Base-by-base conservation (phyloP, 37 sponge, comb jelly and placozoan species). In the Cladorhizidae sp. region DNA sequence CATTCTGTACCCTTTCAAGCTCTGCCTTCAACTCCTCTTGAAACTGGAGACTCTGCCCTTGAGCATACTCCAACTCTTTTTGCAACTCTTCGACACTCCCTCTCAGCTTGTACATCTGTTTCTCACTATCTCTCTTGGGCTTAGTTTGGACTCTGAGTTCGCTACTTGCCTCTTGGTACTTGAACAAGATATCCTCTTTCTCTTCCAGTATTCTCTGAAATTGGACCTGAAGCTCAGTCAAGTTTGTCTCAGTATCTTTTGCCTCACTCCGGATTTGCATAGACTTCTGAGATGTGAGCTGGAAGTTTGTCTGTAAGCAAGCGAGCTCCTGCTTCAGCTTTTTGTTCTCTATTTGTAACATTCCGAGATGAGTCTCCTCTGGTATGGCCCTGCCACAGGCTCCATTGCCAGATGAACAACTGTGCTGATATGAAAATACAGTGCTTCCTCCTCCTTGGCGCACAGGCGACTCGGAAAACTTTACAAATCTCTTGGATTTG, bases 221-320 rank as follows among this genome's bases (percentile, higher is more conserved):
- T 18, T 36, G 35, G 18, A 39, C 38, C 55, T 88, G 83, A 26
- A 88, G 71, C 32, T 82, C 78, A 0, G 63, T 6, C 57, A 82
- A 36, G 28, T 65, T 15, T n/a, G 57, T 28, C 57, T 88, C 83
- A 29, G 25, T 49, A 35, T 83, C 83, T 39, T 77, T 88, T 36
- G 32, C 21, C 50, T 88, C 83, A 40, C 77, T 77, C 40, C 83
- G 82, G 40, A 88, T 8, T 38, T 75, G 76, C 8, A 73, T 20
- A 1, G 83, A 83, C 29, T 88, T 88, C 65, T 83, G 64, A 25
- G 79, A 82, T 37, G 59, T 78, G 40, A 88, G 45, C 35, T 88
- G 72, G 49, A 82, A 82, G 65, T 88, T 88, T 23, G 78, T 72
- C 35, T 82, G 82, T 9, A 88, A 40, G 58, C 88, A 88, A n/a